Base-by-base conservation (phyloP, 53 echinoderm and acorn worm species). In the Henricia sp. region DNA sequence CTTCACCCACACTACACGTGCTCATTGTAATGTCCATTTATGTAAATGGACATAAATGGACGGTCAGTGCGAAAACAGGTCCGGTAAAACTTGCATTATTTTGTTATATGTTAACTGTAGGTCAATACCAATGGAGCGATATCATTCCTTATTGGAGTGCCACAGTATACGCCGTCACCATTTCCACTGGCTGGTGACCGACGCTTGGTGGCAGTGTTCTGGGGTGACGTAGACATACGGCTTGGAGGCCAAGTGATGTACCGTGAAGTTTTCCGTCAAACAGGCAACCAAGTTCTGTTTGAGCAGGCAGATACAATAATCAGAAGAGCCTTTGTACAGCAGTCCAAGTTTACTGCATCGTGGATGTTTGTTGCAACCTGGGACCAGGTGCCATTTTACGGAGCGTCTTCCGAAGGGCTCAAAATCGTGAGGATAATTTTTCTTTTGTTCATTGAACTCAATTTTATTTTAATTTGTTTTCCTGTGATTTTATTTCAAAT, bases 351-450 rank as follows among this genome's bases (percentile, higher is more conserved):
- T 35, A 26, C 34, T 42, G 41, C 42, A 0, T 55, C 75, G 21
- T 75, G 75, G 75, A 75, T 75, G 44, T 60, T 60, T 14, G 62
- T 59, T 19, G 60, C 62, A 60, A 59, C 62, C 28, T 77, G 78
- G 60, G 26, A 77, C 35, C 1, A 62, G 62, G 78, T 77, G 41
- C 24, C 60, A 12, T 40, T 60, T 13, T 77, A 44, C 39, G 43
- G 77, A 0, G 1, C 60, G 32, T 16, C 0, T 0, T 23, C 32
- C 0, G 50, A 0, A 29, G 71, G 14, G 27, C 11, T 16, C 0
- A 1, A 12, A 2, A 30, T 1, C 4, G 46, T 32, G 11, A 29
- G 43, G 2, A 44, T 13, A 9, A 9, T 6, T 6, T 13, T 9
- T 6, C 13, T 6, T 13, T 13, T 6, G 44, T 44, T 9, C 44